Base-by-base conservation (phyloP, 2,797 vertebrate genomes). In the Erpetoichthys calabaricus region DNA sequence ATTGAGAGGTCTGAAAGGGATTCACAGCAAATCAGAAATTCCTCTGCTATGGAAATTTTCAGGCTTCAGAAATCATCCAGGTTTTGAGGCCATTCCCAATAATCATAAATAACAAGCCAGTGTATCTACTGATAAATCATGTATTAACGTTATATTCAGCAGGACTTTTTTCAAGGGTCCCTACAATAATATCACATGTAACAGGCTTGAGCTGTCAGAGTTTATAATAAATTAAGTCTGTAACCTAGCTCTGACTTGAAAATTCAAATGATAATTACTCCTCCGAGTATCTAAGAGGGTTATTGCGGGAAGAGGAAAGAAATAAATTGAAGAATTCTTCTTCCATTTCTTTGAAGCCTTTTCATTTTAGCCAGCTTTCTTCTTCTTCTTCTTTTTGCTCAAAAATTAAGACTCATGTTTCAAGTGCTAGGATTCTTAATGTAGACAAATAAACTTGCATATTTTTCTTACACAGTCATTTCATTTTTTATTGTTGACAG, bases 241-340 rank as follows among this genome's bases (percentile, higher is more conserved):
- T 74, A 80, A 80, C 75, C 76, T 73, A 60, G 69, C 77, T 77
- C 73, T 75, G 84, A 86, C 73, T 86, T 75, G 76, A 80, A 85
- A 83, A 83, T 89, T 88, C 72, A 82, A 81, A 89, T 85, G 86
- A 79, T 86, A 86, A 90, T 88, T 86, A 82, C 73, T 81, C 74
- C 73, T 80, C 77, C 84, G 82, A 77, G 81, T 80, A 79, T 75
- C 76, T 80, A 80, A 74, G 65, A 71, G 60, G 75, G 80, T 78
- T 83, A 80, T 79, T 68, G 64, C 61, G 65, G 65, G 69, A 69
- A 68, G 67, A 66, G 47, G 25, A 25, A 49, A 67, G 78, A 86
- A 85, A 80, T 87, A 84, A 82, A 85, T 82, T 79, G 78, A 80
- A 81, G 78, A 78, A 83, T 79, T 75, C 79, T 63, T 69, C 82